Percentiles rank a stretch among this genome's conserved stretches.
phyloP scores from a whole-genome alignment of 2,113 vertebrate species.

The Triplophysa dalaica region DNA sequence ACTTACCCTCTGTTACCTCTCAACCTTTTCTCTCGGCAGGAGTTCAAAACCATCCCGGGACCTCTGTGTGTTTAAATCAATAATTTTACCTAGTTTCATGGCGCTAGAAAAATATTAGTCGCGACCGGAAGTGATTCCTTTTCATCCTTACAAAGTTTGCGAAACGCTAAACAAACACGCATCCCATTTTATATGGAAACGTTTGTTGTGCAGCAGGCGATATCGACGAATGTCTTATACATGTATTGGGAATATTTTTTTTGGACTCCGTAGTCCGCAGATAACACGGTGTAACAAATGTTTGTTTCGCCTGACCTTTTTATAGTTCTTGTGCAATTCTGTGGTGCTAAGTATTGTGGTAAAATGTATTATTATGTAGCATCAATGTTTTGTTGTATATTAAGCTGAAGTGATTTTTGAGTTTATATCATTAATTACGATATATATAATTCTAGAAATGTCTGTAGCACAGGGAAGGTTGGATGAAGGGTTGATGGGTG shows the following conservation, averaged over 20 bases:
- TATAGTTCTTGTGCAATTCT: too few species aligned
- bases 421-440: too few species aligned
- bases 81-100: slow-evolving; percentile 36
- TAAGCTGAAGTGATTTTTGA: too few species aligned
- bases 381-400: too few species aligned
- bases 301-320: too few species aligned
- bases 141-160: slow-evolving; percentile 44
- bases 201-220: not conserved
- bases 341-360: too few species aligned
- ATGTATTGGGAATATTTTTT: not conserved
- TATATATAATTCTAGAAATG: too few species aligned
- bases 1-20: slow-evolving; percentile 48
- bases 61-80: slow-evolving; percentile 52
- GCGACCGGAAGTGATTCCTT: slow-evolving; percentile 20
- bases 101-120: slow-evolving; percentile 41
- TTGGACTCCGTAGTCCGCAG: not conserved
- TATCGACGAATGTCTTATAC: not conserved
- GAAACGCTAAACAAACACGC: slow-evolving; percentile 27
- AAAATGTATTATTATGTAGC: too few species aligned
- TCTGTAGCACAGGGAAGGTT: too few species aligned
- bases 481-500: too few species aligned
- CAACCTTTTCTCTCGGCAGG: slow-evolving; percentile 50
- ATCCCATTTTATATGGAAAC: slow-evolving; percentile 20
- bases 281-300: too few species aligned
- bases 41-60: slow-evolving; percentile 49